Base-by-base conservation (phyloP, 2,797 vertebrate genomes). In the Selene dorsalis region DNA sequence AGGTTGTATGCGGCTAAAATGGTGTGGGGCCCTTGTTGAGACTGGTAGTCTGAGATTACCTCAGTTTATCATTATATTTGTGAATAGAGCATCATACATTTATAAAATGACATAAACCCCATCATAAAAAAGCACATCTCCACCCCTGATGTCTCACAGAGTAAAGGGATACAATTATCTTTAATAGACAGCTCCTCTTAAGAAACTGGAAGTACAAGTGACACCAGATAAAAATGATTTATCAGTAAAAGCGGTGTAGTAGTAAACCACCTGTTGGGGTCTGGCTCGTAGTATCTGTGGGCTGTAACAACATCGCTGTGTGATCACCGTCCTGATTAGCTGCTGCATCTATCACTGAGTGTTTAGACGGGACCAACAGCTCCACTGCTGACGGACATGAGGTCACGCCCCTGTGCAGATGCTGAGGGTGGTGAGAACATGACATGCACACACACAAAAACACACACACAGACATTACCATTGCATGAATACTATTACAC, bases 241-340 rank as follows among this genome's bases (percentile, higher is more conserved):
- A 84, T 72, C 53, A 61, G 56, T 69, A 17, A 60, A 59, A 69
- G 59, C 43, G 67, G 55, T 28, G 58, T 68, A 35, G 73, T 39
- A 14, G 60, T 63, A 52, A 87, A 80, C 56, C 66, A 55, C 75
- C 70, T 73, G 13, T 10, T 8, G 17, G 81, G 82, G 58, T 69
- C 62, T 72, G 75, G 28, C 35, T 55, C 43, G 3, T 17, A 47
- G 30, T 20, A 38, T 55, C 43, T 66, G 80, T 71, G 77, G 66
- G 77, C 82, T 71, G 63, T 73, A 79, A 73, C 64, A 74, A 56
- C 66, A 58, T 73, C 38, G 26, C 39, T 53, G 68, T 75, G 86
- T 75, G 87, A 90, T 75, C 79, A 68, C 68, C 43, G 77, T 84
- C 79, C 89, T 91, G 93, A 93, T 93, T 93, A 91, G 85, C 87